These are phyloP conservation scores for Microcebus ravelobensis DNA, from an alignment of 2,113 vertebrate species.

Conservation along the genomic window DNA sequence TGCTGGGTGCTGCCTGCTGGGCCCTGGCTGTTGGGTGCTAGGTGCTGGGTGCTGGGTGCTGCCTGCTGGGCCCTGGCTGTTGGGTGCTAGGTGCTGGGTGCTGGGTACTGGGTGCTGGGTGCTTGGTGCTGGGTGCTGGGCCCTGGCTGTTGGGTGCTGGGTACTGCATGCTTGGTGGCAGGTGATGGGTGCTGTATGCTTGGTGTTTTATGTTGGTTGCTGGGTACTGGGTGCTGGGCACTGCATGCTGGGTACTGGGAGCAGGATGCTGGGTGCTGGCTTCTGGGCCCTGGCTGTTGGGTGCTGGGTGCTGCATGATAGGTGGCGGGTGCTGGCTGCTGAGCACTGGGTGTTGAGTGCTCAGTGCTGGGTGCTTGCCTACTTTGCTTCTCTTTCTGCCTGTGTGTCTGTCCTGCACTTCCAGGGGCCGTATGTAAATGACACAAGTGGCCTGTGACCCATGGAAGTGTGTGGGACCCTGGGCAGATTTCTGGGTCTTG, in stretches of 20 bases:
- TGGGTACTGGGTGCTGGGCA: no score
- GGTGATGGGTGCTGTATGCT: no score
- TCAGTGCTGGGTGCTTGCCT: no score
- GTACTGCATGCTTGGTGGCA: neutral
- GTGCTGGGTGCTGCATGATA: neutral
- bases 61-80: neutral
- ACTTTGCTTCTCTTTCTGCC: neutral
- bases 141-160: neutral
- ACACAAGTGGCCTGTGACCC: no score
- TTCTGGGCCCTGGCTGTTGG: neutral
- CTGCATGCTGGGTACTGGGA: no score
- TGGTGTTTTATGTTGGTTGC: no score
- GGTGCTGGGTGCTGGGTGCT: neutral
- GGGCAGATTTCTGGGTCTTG: neutral
- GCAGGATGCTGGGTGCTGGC: neutral
- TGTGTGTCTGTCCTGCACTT: neutral
- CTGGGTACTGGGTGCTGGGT: no score
- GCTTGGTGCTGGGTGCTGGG: no score
- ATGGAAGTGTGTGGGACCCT: fast-evolving
- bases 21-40: neutral
- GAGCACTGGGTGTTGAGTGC: no score
- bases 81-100: neutral
- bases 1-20: neutral
- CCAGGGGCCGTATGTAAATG: fast-evolving
- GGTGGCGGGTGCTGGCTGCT: no score